Base-by-base conservation (phyloP, 2,888 invertebrate genomes). In the Sarcophaga caerulescens region DNA sequence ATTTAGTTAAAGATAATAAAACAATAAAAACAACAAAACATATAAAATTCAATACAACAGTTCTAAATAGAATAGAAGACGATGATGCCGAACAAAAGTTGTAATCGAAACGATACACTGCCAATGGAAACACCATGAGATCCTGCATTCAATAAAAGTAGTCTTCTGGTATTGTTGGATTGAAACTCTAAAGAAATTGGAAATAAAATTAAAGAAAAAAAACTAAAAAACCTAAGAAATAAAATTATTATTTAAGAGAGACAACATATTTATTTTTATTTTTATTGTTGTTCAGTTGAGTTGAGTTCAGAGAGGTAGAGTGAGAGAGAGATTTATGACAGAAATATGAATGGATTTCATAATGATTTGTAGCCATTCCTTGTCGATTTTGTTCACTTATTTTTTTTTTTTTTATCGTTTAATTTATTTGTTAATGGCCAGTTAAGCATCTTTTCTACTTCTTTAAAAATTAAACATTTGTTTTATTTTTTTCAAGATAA, bases 321-420 rank as follows among this genome's bases (percentile, higher is more conserved):
- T n/a, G n/a, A 47, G 1, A 0, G 17, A 52, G 17, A 52, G 52
- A 52, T 52, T 52, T 52, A 52, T 86, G 86, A 84, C 75, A 62
- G 62, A 84, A 81, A 81, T 86, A 86, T 86, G 81, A 86, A 86
- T 84, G 84, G 84, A 74, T 84, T 84, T 86, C 78, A 86, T 84
- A 86, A 84, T 86, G 86, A 86, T 86, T 86, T 86, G 86, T 86
- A 71, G 84, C 47, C 78, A 75, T 75, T 71, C 69, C 19, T 79
- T 79, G 21, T 44, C 52, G 45, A 66, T 76, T 81, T 19, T 78
- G 5, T 25, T 70, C 76, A 71, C 78, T 69, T 78, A 23, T 12
- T 69, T 71, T 84, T 68, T 69, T n/a, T n/a, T n/a, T n/a, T 68
- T 69, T 65, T 45, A 47, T 19, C 3, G 63, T 74, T 75, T 75